These are phyloP conservation scores for Dione vanillae DNA, from an alignment of 2,888 invertebrate species.

Conservation along the genomic window DNA sequence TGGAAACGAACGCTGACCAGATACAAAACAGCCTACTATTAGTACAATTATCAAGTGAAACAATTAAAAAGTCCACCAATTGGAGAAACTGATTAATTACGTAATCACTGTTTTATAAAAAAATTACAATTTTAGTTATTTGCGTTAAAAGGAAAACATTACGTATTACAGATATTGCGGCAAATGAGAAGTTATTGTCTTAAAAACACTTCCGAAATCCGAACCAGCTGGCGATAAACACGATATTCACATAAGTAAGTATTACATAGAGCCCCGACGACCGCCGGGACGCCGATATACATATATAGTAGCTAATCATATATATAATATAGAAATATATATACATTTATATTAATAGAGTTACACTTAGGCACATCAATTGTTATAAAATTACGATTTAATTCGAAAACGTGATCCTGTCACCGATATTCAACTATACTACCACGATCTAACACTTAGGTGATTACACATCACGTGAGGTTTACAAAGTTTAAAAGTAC, in stretches of 20 bases:
- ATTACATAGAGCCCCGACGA: neutral
- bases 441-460: constrained; percentile 72
- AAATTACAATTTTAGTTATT: constrained; percentile 1
- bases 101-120: constrained; percentile 29
- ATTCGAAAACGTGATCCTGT: constrained; percentile 78
- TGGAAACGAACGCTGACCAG: constrained; percentile 54
- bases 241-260: constrained; percentile 34
- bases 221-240: constrained; percentile 55
- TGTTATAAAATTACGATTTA: constrained; percentile 83
- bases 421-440: constrained; percentile 69
- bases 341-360: constrained; percentile 75
- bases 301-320: constrained; percentile 54
- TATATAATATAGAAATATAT: too few species aligned
- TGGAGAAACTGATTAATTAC: constrained; percentile 15
- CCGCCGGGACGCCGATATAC: neutral
- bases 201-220: constrained; percentile 56
- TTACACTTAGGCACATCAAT: constrained; percentile 86
- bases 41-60: constrained; percentile 50
- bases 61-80: constrained; percentile 24
- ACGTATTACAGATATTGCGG: constrained; percentile 32
- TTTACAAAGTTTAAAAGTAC: constrained; percentile 54
- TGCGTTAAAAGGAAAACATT: constrained; percentile 2
- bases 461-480: constrained; percentile 59
- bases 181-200: constrained; percentile 67
- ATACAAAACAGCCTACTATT: constrained; percentile 63